Evolutionary conservation across 1,140 invertebrate genomes (phyloP), one percentile per base, ranked within the genome.

Genomic region (Achatina immaculata): DNA sequence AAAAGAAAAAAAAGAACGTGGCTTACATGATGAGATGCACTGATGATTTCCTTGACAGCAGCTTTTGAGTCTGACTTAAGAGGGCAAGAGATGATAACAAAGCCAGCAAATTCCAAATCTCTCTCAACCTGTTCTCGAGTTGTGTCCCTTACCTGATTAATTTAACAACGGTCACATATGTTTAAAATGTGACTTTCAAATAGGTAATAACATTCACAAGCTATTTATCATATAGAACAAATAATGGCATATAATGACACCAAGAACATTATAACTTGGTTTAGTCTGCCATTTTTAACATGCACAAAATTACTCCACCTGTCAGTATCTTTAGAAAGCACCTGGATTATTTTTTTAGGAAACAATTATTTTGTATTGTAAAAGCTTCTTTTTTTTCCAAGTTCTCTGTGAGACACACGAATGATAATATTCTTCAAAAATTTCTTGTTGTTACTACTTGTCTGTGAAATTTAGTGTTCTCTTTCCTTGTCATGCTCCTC

Each of bases 71-170:
- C 98, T 0, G 94, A 92, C 92, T 99, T 99, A 66, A 99, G 93
- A 0, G 98, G 98, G 92, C 98, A 99, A 0, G 98, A 99, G 86
- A 99, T 98, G 31, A 99, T 96, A n/a, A 99, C 95, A 92, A 99
- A 99, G 16, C 99, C 99, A 83, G 94, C 97, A 93, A 99, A 99
- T 6, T 93, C 94, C 58, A 99, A 92, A 88, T 97, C 94, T 48
- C 92, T 94, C 91, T 99, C 99, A 3, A 99, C 93, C 78, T 96
- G 94, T 40, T 99, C 95, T 69, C 98, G 93, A 24, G 94, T 95
- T 40, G 96, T 89, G 83, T 96, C 95, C 73, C 97, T 93, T 34
- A 97, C 92, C 90, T 95, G 78, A 66, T 84, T 83, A n/a, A n/a
- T n/a, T n/a, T 38, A 81, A 34, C 21, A 58, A 36, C 43, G 36